phyloP scores from a whole-genome alignment of 2,797 vertebrate genomes.

The Gobio occitaniae region DNA sequence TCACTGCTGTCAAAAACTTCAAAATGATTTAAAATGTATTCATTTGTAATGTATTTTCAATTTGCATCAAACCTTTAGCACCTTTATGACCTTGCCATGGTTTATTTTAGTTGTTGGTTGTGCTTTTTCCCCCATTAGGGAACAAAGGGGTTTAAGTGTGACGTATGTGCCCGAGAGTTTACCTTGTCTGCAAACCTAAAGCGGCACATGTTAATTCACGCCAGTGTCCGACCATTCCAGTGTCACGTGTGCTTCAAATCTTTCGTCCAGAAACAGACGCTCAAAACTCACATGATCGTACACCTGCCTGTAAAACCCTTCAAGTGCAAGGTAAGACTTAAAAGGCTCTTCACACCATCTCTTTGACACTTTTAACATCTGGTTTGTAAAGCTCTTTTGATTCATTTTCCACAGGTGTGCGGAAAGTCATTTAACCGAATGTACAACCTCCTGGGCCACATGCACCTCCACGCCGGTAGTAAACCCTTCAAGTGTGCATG shows the following conservation, averaged over 20 bases:
- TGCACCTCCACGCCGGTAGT: slow-evolving; percentile 96
- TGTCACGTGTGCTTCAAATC: slow-evolving; percentile 99
- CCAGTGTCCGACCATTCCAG: slow-evolving; percentile 96
- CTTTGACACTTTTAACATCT: background rate
- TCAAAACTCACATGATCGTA: slow-evolving; percentile 99
- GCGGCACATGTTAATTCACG: slow-evolving; percentile 97
- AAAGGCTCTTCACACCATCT: background rate
- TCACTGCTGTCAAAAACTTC: background rate
- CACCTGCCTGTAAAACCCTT: slow-evolving; percentile 97
- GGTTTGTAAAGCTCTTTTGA: background rate
- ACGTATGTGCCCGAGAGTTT: slow-evolving; percentile 96
- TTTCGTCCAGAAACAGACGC: slow-evolving; percentile 98
- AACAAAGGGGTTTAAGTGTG: slow-evolving; percentile 97
- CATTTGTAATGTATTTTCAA: too few relatives aligned
- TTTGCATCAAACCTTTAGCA: background rate
- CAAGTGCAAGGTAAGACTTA: slow-evolving; percentile 90
- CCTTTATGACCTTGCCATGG: background rate
- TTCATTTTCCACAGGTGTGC: slow-evolving; percentile 83
- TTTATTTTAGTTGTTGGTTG: background rate
- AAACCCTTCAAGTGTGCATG: slow-evolving; percentile 99
- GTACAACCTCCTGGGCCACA: slow-evolving; percentile 98
- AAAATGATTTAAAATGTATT: background rate
- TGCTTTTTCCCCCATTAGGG: slow-evolving; percentile 77
- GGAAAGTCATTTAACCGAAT: slow-evolving; percentile 98
- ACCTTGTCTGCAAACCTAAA: slow-evolving; percentile 98